phyloP scores from a whole-genome alignment of 1,140 invertebrate genomes.

The Zelostemma sp. region DNA sequence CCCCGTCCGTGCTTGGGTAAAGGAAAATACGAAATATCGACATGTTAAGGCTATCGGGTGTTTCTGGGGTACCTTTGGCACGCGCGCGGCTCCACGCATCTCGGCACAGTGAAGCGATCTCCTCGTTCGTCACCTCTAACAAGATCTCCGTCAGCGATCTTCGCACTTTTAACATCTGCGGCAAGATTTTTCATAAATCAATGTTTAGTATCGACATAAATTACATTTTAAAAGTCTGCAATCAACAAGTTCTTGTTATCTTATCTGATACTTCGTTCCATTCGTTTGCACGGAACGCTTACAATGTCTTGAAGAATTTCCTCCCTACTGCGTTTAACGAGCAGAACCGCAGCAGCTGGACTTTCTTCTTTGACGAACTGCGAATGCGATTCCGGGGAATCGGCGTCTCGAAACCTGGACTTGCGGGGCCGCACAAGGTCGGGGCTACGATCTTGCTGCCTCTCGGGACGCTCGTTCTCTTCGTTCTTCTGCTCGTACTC shows the following conservation, averaged over 20 bases:
- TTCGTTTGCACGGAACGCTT: no score
- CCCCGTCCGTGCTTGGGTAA: constrained; percentile 42
- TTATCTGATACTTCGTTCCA: no score
- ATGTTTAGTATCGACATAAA: no score
- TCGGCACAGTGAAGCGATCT: constrained; percentile 85
- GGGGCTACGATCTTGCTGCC: constrained; percentile 58
- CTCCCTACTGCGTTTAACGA: constrained; percentile 63
- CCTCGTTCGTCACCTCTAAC: constrained; percentile 91
- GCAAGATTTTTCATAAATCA: constrained; percentile 8
- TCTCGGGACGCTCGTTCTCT: constrained; percentile 47
- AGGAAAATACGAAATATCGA: constrained; percentile 55
- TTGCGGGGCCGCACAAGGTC: constrained; percentile 62
- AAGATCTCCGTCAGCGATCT: constrained; percentile 91
- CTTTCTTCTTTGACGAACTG: constrained; percentile 50
- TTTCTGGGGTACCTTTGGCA: constrained; percentile 76
- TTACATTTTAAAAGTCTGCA: no score
- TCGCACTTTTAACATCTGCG: constrained; percentile 89
- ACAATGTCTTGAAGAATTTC: constrained; percentile 71
- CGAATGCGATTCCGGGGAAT: constrained; percentile 55
- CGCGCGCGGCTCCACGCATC: constrained; percentile 78
- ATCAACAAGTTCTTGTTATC: no score
- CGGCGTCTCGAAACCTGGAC: constrained; percentile 66
- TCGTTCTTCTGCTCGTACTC: constrained; percentile 59
- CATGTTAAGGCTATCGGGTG: constrained; percentile 62
- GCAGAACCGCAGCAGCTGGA: constrained; percentile 37